Evolutionary conservation across 1,140 invertebrate genomes (phyloP), one percentile per base, ranked within the genome.

Genomic region (Ruditapes philippinarum): DNA sequence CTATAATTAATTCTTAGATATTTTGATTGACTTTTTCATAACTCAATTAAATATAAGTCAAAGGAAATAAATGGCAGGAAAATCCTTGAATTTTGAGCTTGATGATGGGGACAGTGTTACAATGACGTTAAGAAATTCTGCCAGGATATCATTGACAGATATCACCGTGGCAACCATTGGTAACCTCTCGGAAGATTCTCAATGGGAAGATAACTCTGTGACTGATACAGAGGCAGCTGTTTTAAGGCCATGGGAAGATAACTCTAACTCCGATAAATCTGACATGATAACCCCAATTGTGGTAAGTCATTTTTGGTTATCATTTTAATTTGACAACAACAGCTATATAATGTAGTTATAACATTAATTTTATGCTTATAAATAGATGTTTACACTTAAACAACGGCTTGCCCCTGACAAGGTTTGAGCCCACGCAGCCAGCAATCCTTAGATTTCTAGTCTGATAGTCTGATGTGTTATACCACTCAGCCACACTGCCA

Each of bases 161-260:
- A 89, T 89, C 11, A 60, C 80, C 4, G 68, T 42, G 1, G 70
- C 87, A 57, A 89, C 87, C 51, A 89, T 89, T 70, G 85, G 85
- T 9, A 68, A 79, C 73, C 45, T 87, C 33, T 33, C 38, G 19
- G 76, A 51, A 22, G 54, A 79, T 36, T 31, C 76, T 54, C 38
- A 49, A 65, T 82, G 80, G 80, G 80, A 7, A 45, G 62, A 82
- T 31, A 78, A 68, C 36, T 65, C 57, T 33, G n/a, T 12, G 1
- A 19, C 40, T 28, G 80, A 82, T 49, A 14, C 22, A n/a, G 36
- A 31, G 0, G 4, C 3, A 5, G n/a, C 25, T 33, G 82, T 84
- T 17, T 25, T 84, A 45, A 38, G 82, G n/a, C 68, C 82, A 49
- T 84, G 82, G 82, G 82, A 74, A 51, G 82, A 84, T 51, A 65